These are phyloP conservation scores for Drosophila paulistorum DNA, from an alignment of 1,140 invertebrate genomes.

Conservation along the genomic window DNA sequence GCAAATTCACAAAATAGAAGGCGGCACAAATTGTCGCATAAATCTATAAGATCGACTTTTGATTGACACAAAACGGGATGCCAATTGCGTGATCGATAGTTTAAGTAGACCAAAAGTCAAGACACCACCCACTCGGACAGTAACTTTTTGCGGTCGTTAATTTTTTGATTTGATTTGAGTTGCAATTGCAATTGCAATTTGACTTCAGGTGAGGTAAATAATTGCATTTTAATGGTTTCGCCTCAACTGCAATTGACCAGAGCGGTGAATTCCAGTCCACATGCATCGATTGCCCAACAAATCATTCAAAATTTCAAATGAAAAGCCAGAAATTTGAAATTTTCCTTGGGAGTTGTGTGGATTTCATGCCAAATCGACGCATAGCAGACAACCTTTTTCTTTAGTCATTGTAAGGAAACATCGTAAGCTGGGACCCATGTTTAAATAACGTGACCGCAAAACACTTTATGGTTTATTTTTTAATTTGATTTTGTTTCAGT, in stretches of 20 bases:
- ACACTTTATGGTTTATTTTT: conserved; percentile 58
- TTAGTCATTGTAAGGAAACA: conserved; percentile 5
- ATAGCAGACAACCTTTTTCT: background rate
- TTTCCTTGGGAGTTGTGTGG: conserved; percentile 56
- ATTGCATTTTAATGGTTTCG: conserved; percentile 77
- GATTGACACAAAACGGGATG: conserved; percentile 73
- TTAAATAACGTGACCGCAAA: conserved; percentile 38
- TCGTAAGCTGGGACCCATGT: background rate
- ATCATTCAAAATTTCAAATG: conserved; percentile 68
- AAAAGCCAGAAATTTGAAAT: conserved; percentile 51
- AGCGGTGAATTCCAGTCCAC: conserved; percentile 6
- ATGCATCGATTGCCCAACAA: conserved; percentile 55
- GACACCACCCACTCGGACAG: conserved; percentile 45
- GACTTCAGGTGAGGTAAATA: conserved; percentile 39
- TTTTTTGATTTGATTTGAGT: conserved; percentile 8
- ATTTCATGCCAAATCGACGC: conserved; percentile 21
- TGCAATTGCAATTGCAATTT: conserved; percentile 14
- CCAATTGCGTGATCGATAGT: conserved; percentile 58
- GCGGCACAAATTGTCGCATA: conserved; percentile 57
- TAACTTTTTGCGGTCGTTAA: background rate
- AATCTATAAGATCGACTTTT: conserved; percentile 51
- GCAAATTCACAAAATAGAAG: conserved; percentile 46
- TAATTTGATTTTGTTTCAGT: conserved; percentile 21
- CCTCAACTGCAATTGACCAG: conserved; percentile 25
- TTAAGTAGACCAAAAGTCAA: conserved; percentile 17